Conservation (phyloP, 1,140 invertebrate genomes). For the Lepidurus packardi region DNA sequence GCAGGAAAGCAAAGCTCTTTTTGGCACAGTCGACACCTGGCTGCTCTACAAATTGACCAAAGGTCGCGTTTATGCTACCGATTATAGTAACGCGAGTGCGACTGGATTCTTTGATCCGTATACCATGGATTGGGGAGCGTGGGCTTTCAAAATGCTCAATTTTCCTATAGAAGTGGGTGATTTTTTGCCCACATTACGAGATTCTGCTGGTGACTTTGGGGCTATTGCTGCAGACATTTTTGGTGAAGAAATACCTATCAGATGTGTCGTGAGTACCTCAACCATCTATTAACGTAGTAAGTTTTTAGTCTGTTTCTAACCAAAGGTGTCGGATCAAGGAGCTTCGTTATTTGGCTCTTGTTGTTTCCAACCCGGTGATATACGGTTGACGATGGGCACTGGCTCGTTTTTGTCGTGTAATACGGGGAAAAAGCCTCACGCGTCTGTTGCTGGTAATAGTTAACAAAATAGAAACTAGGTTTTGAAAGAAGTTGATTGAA, state of each 20-base stretch:
- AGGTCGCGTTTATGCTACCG: constrained; percentile 65
- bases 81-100: constrained; percentile 79
- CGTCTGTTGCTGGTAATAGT: constrained; percentile 59
- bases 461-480: not conserved
- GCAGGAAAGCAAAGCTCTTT: constrained; percentile 58
- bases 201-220: constrained; percentile 68
- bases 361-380: constrained; percentile 71
- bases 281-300: not conserved
- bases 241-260: constrained; percentile 60
- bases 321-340: constrained; percentile 58
- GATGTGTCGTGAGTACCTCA: constrained; percentile 59
- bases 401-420: constrained; percentile 89
- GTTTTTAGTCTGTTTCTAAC: constrained; percentile 27
- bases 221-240: constrained; percentile 34
- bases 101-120: constrained; percentile 93
- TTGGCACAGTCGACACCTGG: constrained; percentile 93
- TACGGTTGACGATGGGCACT: constrained; percentile 91
- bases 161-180: constrained; percentile 52
- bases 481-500: not conserved
- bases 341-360: constrained; percentile 88
- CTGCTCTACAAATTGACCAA: constrained; percentile 61
- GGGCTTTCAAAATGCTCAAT: constrained; percentile 61
- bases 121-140: constrained; percentile 68
- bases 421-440: constrained; percentile 68
- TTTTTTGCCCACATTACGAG: constrained; percentile 74